Percentiles rank a stretch among this genome's conserved stretches.
Conservation (phyloP, 2,888 invertebrate genomes). For the Caenorhabditis angaria region DNA sequence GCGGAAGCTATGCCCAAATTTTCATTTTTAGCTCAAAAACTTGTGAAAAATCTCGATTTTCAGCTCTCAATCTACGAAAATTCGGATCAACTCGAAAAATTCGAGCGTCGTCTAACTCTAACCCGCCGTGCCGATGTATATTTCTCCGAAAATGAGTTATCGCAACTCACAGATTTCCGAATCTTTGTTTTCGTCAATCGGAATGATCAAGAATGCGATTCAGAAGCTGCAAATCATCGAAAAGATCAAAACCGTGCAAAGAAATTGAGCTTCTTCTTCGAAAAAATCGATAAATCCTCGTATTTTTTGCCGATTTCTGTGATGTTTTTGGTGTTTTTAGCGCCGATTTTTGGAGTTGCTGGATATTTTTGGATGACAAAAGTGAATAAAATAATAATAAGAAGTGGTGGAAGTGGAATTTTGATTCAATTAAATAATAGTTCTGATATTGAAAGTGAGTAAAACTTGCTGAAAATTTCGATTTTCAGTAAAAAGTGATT, state of each 20-base stretch:
- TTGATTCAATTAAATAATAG: not conserved
- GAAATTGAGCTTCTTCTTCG: slow-evolving; percentile 22
- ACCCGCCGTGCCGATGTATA: slow-evolving; percentile 26
- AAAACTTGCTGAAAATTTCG: no score
- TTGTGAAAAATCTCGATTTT: slow-evolving; percentile 15
- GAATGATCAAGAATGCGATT: slow-evolving; percentile 14
- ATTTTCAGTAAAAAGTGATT: not conserved
- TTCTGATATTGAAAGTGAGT: not conserved
- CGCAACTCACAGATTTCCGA: slow-evolving; percentile 7
- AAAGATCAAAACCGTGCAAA: slow-evolving; percentile 10
- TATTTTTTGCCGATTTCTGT: slow-evolving; percentile 13
- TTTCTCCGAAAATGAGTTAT: slow-evolving; percentile 13
- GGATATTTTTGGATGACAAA: not conserved
- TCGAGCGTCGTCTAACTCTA: slow-evolving; percentile 20
- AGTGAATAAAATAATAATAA: not conserved
- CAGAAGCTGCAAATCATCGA: slow-evolving; percentile 8
- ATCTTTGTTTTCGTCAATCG: slow-evolving; percentile 26
- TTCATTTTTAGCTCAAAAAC: no score
- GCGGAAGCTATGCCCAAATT: no score
- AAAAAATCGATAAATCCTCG: slow-evolving; percentile 8
- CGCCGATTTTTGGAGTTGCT: not conserved
- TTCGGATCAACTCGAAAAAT: not conserved
- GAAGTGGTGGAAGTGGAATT: not conserved
- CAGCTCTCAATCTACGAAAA: slow-evolving; percentile 28
- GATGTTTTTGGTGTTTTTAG: slow-evolving; percentile 7